Evolutionary conservation across 2,888 invertebrate species (phyloP), one percentile per base, ranked within the genome.

Genomic region (Lycocerus yunnanus): DNA sequence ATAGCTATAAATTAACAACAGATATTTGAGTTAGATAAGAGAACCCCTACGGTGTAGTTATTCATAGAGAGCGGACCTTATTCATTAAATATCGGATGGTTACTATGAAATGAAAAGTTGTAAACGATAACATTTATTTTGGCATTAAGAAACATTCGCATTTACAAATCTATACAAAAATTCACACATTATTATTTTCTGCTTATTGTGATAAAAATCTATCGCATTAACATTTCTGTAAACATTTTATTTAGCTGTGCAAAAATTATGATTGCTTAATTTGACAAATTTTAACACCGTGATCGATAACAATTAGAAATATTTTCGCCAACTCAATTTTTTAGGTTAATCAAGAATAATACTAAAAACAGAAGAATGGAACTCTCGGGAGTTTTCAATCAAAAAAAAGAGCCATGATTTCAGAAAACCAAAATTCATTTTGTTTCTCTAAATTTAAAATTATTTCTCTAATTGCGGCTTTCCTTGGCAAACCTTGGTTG

Each of bases 1-100:
- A 83, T 82, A 82, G 81, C 80, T 84, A 86, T 87, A 87, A 85
- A 87, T 86, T 84, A 84, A 82, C 81, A 80, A 83, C 83, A 84
- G 84, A 84, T 84, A 84, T 84, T 82, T 84, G 82, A 82, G 81
- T 81, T 82, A 83, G 84, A 85, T 84, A 85, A 83, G 81, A 81
- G 73, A 67, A 68, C 20, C 67, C 77, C 72, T 69, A 69, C 59
- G 63, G 74, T 58, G 73, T 43, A 18, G 72, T 69, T 73, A 77
- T 77, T 71, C 43, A 15, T 74, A 76, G 65, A 11, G 43, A 76
- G 76, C 76, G 76, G 76, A 63, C 18, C 61, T 18, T 63, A 18
- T 63, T 63, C 61, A 63, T 63, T 63, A 18, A 18, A 63, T 20
- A 15, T 18, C 18, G 16, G 18, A 14, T 60, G 18, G 16, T 16